Evolutionary conservation across 2,113 vertebrate genomes (phyloP), one percentile per base, ranked within the genome.

Genomic region (Oryzias curvinotus): DNA sequence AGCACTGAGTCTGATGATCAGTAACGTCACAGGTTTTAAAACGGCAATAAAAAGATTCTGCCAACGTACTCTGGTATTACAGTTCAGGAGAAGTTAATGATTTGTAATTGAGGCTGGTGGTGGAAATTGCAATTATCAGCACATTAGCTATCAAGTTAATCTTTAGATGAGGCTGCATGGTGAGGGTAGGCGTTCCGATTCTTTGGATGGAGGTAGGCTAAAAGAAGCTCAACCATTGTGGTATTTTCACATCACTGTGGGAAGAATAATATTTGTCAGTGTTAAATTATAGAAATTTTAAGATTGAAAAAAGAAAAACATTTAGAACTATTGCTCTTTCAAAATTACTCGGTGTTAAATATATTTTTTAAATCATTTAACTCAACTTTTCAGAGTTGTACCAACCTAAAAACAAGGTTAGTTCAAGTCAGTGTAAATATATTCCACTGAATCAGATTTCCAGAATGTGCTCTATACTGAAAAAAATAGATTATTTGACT

Each of bases 21-120:
- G 75, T 54, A 25, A 71, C 79, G 71, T 88, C 74, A 62, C 76
- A 30, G 14, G 25, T 77, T 85, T 87, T 80, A 79, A 84, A 83
- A 77, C 30, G 36, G 41, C 75, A 48, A 78, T 91, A 86, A 83
- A 73, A 78, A 72, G 71, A 57, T 49, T 64, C 58, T 47, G 49
- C 26, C 2, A 13, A 57, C 28, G 54, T 55, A 68, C 71, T 56
- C 0, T 12, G 60, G 53, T 12, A 4, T 51, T 3, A 12, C 4
- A 4, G 8, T 55, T 66, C 55, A 75, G 75, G 57, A 15, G 52
- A 45, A 62, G 28, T 56, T 68, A 28, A 1, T 23, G 47, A 21
- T 13, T n/a, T 43, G 0, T 23, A 18, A 10, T 48, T 65, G 59
- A 12, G 36, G 8, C 77, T 59, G 44, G 59, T 65, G 60, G 71